These are phyloP conservation scores for Pristionchus exspectatus DNA, from an alignment of 2,888 invertebrate genomes.

Conservation along the genomic window DNA sequence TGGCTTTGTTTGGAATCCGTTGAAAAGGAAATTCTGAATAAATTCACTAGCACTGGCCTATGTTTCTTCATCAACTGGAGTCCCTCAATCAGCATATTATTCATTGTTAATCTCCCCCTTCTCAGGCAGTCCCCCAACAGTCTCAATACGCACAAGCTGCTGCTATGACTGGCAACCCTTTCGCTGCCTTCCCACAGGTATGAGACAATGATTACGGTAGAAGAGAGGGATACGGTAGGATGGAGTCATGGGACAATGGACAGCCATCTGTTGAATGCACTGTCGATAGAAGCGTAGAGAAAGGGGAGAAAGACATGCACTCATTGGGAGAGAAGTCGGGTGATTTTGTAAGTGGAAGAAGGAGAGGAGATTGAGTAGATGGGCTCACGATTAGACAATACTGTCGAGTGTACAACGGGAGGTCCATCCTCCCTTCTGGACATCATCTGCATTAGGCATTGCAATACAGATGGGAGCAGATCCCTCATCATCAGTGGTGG, in stretches of 20 bases:
- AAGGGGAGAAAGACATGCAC: background rate
- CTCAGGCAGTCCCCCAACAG: background rate
- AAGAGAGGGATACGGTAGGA: background rate
- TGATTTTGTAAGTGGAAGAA: background rate
- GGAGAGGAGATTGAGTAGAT: background rate
- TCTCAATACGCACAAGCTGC: conserved; percentile 51
- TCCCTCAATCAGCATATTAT: background rate
- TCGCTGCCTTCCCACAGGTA: conserved; percentile 42
- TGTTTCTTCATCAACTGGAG: too few relatives aligned
- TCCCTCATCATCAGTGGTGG: background rate
- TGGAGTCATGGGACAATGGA: background rate
- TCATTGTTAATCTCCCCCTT: background rate
- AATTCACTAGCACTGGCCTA: too few relatives aligned
- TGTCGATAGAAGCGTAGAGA: background rate
- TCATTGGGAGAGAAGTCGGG: background rate
- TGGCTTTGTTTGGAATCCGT: too few relatives aligned
- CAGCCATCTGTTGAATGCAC: background rate
- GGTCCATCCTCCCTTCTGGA: background rate
- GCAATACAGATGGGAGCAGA: background rate
- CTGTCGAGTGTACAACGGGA: background rate
- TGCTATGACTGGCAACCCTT: conserved; percentile 51
- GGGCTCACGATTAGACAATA: background rate
- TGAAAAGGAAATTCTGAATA: too few relatives aligned
- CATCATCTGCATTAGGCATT: background rate
- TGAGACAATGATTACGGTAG: background rate